Evolutionary conservation across 1,140 invertebrate species (phyloP), one percentile per base, ranked within the genome.

Genomic region (Penaeus chinensis): DNA sequence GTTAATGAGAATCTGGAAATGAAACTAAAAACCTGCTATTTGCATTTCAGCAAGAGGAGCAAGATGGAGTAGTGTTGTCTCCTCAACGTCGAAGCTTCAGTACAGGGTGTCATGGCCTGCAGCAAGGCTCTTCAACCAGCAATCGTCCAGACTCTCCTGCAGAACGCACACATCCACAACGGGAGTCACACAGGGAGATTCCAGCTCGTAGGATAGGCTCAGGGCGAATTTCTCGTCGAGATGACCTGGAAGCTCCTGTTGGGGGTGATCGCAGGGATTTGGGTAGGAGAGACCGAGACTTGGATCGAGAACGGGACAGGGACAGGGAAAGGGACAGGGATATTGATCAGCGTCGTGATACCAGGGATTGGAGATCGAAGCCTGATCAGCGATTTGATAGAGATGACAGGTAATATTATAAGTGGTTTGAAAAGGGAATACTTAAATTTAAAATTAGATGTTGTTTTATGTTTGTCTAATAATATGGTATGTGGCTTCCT

Each of bases 31-130:
- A 19, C 37, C 60, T 63, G 47, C n/a, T 42, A 18, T 71, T 63
- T 24, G 62, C 61, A 61, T 77, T 65, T 16, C 61, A 96, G 71
- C 96, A 96, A 91, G 96, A 97, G 91, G 89, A 89, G 61, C 95
- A 95, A 91, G 96, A 96, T 92, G 95, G 95, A n/a, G 96, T 97
- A 89, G 95, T 97, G 77, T 92, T 97, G 80, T 96, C 95, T 91
- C 96, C 96, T 69, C 96, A 97, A 91, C 93, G 96, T 11, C 94
- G 95, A 76, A 96, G 95, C 91, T 97, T 97, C 93, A 96, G 95
- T 89, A 96, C 96, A 16, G 96, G 96, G 79, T 97, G 96, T 92
- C 93, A 93, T 90, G 93, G 93, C 47, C 93, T 91, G 62, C 92
- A 92, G 84, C 93, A 87, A 82, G 79, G 74, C 60, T 80, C 85